Conservation (phyloP, 2,888 invertebrate species). For the Hirtodrosophila duncani region DNA sequence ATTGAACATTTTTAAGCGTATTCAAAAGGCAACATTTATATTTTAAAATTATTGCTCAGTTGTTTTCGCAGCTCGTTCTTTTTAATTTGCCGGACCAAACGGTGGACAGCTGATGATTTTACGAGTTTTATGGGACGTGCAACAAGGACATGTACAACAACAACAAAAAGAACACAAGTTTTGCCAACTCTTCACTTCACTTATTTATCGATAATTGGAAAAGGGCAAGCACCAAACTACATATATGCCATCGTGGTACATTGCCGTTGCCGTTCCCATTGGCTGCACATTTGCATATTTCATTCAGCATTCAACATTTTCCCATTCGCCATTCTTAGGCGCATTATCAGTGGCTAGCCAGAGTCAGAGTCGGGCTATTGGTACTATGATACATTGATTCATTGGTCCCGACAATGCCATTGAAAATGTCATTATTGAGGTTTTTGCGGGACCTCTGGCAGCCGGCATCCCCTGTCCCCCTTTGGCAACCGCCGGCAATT, state of each 20-base stretch:
- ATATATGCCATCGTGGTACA: too few relatives aligned
- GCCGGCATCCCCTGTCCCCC: too few relatives aligned
- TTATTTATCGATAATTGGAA: conserved; percentile 70
- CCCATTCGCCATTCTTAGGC: conserved; percentile 46
- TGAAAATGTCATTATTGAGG: conserved; percentile 47
- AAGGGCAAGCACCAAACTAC: too few relatives aligned
- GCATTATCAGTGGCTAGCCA: conserved; percentile 42
- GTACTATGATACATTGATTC: conserved; percentile 51
- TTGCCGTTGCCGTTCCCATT: conserved; percentile 12
- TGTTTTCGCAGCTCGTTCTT: conserved; percentile 9
- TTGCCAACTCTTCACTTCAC: conserved; percentile 52
- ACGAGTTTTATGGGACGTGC: conserved; percentile 41
- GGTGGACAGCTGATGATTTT: conserved; percentile 45
- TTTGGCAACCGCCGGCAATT: too few relatives aligned
- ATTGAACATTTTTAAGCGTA: too few relatives aligned
- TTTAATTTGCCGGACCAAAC: conserved; percentile 34
- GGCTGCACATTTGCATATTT: conserved; percentile 24
- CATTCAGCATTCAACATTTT: conserved; percentile 20
- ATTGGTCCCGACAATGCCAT: conserved; percentile 46
- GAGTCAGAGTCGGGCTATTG: background rate
- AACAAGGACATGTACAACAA: background rate
- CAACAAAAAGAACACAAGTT: conserved; percentile 21
- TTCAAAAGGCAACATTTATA: too few relatives aligned
- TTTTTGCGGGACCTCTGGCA: background rate
- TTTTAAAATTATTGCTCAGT: too few relatives aligned